Evolutionary conservation across 2,797 vertebrate genomes (phyloP), one percentile per base, ranked within the genome.

Genomic region (Parauchenoglanis ngamensis): DNA sequence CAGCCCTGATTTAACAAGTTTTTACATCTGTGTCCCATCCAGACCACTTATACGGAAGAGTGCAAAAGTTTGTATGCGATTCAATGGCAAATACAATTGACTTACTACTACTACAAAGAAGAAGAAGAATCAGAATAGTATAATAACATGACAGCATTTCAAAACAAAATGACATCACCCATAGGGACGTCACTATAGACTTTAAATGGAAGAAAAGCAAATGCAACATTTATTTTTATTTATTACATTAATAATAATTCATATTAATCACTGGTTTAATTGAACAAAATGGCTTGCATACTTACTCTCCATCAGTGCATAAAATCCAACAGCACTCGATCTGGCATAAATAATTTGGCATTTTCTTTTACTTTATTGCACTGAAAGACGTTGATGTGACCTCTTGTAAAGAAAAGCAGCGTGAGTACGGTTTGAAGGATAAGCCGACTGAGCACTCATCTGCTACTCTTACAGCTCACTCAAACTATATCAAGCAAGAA

Each of bases 1-100:
- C 31, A 75, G 40, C 12, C 28, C 84, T 49, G 12, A 56, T 90
- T 82, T 70, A 82, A 77, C 4, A 21, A 75, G 15, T 31, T 44
- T 68, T 59, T 82, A 65, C 77, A 80, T 83, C 79, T 63, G 44
- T 4, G 49, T 65, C 54, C 83, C 1, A 1, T 59, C 8, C 52
- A 49, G 21, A 25, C 63, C 23, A 0, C 5, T 61, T 19, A 73
- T 49, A 61, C 2, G 28, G 3, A 6, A 10, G 52, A 11, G 17
- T 79, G 31, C 77, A 59, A 79, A 79, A 59, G 28, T 79, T 35
- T 21, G 31, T 1, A 12, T 28, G 40, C 76, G 54, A 31, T 56
- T 56, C 21, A 12, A 79, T 12, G 10, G 5, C 19, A 59, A 19
- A 23, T 5, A 15, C 35, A 12, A 49, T 21, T 40, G 35, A 17